phyloP scores from a whole-genome alignment of 1,140 invertebrate species.

The Drosophila carrolli region DNA sequence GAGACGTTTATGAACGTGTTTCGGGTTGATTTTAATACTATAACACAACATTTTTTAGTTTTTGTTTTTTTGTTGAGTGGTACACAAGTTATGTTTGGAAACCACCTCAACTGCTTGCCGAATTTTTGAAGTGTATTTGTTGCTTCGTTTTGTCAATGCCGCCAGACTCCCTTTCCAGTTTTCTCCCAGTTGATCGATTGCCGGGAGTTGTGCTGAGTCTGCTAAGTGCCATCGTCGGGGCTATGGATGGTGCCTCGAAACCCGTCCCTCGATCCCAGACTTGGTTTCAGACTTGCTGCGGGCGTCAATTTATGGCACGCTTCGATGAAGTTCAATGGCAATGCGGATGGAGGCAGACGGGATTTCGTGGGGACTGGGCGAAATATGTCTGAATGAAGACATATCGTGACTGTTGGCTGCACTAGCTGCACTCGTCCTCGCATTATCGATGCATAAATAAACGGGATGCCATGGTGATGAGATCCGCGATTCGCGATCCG shows the following conservation, averaged over 20 bases:
- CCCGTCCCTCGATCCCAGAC: background rate
- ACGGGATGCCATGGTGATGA: slow-evolving; percentile 13
- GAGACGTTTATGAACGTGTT: no score
- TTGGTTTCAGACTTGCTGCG: slow-evolving; percentile 18
- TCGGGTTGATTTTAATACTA: no score
- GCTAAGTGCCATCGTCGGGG: slow-evolving; percentile 51
- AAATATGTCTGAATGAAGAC: slow-evolving; percentile 51
- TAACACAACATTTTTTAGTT: no score
- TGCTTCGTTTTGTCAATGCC: background rate
- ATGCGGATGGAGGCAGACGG: slow-evolving; percentile 4
- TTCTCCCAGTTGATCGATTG: slow-evolving; percentile 54
- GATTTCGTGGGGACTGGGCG: background rate
- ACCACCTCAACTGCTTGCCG: background rate
- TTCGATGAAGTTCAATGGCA: slow-evolving; percentile 80
- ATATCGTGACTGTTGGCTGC: slow-evolving; percentile 7
- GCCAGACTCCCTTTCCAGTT: background rate
- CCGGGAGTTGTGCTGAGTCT: slow-evolving; percentile 17
- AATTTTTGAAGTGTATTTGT: background rate
- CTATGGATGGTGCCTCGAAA: slow-evolving; percentile 2
- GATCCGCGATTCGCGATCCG: background rate
- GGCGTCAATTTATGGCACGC: slow-evolving; percentile 81
- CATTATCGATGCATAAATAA: slow-evolving; percentile 81
- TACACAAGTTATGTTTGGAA: no score
- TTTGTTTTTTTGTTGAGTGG: no score
- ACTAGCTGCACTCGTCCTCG: slow-evolving; percentile 50